Base-by-base conservation (phyloP, 2,888 invertebrate genomes). In the Trachelus stipa region DNA sequence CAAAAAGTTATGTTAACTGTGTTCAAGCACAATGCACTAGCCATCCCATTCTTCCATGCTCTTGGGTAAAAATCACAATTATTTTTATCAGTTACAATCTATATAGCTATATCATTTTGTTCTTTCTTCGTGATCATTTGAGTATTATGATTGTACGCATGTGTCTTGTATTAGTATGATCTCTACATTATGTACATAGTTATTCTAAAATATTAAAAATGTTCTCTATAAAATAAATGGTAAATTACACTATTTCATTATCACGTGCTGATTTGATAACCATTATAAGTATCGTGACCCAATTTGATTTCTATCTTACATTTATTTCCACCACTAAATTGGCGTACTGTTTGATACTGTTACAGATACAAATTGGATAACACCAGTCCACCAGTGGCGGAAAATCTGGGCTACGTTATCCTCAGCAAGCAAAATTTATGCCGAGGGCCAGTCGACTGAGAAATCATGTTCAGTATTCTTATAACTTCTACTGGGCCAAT, bases 1-100 rank as follows among this genome's bases (percentile, higher is more conserved):
- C 93, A 94, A 86, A 96, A 95, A 92, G 96, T 97, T 74, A 94
- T 97, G 77, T 92, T 97, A 85, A 98, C 98, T 12, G 95, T 96
- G 76, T 94, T 97, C 83, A 96, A 96, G 88, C 94, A 95, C 89
- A 97, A 97, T 92, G 93, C 94, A 69, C 91, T 93, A 71, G 96
- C 96, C 0, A 91, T 94, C 68, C 92, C 93, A 6, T 98, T 98
- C 92, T 98, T 96, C 91, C 94, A 94, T 86, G 94, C 95, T 77
- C 93, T 96, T 87, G 95, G 95, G 96, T 96, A 93, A 71, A 76
- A 76, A 73, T 79, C 23, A 74, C 33, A 69, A 69, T 69, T 69
- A 2, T 69, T 69, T 69, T 69, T 15, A 69, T 69, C 12, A 69
- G 6, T 30, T 30, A 12, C 12, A 30, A 69, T 69, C 30, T 40